These are phyloP conservation scores for Corythucha ciliata DNA, from an alignment of 2,888 invertebrate species.

Conservation along the genomic window DNA sequence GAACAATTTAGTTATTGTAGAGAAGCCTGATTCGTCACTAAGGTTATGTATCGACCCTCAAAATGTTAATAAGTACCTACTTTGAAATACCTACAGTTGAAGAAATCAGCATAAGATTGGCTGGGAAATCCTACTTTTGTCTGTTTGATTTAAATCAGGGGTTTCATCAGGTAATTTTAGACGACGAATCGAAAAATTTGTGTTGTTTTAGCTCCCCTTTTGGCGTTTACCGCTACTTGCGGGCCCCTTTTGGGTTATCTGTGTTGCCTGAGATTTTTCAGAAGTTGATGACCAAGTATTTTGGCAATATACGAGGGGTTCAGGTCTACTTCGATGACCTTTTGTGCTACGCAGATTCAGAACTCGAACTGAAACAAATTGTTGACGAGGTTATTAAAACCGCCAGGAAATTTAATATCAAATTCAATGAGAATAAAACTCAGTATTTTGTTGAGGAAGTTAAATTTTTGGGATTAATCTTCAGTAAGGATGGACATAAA, in stretches of 20 bases:
- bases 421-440: too few species aligned
- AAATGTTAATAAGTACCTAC: conserved; percentile 34
- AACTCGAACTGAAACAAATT: too few species aligned
- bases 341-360: too few species aligned
- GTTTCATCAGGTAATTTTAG: conserved; percentile 14
- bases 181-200: neutral
- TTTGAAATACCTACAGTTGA: conserved; percentile 29
- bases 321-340: conserved; percentile 37
- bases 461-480: too few species aligned
- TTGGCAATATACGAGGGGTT: conserved; percentile 30
- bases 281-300: conserved; percentile 21
- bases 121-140: conserved; percentile 13
- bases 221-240: neutral
- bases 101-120: conserved; percentile 10
- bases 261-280: conserved; percentile 31
- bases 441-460: too few species aligned
- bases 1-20: too few species aligned
- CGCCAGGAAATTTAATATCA: too few species aligned
- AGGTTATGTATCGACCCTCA: conserved; percentile 38
- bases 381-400: too few species aligned
- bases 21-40: conserved; percentile 36
- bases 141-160: too few species aligned
- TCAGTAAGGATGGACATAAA: too few species aligned
- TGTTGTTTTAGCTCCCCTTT: conserved; percentile 6
- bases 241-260: neutral